phyloP scores from a whole-genome alignment of 2,797 vertebrate species.

The Platalea minor region DNA sequence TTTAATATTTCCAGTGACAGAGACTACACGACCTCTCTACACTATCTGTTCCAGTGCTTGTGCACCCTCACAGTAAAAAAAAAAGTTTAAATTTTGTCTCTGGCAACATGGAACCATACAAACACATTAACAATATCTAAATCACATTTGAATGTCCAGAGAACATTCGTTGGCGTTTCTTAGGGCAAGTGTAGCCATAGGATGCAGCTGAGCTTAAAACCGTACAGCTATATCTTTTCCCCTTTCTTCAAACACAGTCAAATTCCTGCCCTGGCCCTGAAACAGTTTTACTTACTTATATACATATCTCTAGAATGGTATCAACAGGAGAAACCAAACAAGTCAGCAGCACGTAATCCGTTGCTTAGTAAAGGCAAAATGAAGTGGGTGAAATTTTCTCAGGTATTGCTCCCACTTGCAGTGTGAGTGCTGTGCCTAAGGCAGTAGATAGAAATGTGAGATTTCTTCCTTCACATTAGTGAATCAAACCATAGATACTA shows the following conservation, averaged over 20 bases:
- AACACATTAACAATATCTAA: neutral
- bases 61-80: neutral
- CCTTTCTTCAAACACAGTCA: neutral
- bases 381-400: neutral
- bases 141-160: neutral
- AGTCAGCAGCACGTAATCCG: neutral
- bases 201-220: neutral
- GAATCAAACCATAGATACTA: neutral
- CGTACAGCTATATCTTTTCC: neutral
- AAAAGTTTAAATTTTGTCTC: neutral
- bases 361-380: neutral
- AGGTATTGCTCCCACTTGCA: neutral
- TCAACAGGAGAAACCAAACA: neutral
- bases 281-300: neutral
- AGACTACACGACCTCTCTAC: neutral
- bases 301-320: neutral
- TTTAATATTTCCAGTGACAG: neutral
- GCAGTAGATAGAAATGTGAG: neutral
- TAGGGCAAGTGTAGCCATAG: neutral
- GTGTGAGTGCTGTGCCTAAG: neutral
- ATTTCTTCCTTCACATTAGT: neutral
- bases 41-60: neutral
- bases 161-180: neutral
- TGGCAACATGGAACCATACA: neutral
- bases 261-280: neutral